Base-by-base conservation (phyloP, 2,797 vertebrate species). In the Vultur gryphus region DNA sequence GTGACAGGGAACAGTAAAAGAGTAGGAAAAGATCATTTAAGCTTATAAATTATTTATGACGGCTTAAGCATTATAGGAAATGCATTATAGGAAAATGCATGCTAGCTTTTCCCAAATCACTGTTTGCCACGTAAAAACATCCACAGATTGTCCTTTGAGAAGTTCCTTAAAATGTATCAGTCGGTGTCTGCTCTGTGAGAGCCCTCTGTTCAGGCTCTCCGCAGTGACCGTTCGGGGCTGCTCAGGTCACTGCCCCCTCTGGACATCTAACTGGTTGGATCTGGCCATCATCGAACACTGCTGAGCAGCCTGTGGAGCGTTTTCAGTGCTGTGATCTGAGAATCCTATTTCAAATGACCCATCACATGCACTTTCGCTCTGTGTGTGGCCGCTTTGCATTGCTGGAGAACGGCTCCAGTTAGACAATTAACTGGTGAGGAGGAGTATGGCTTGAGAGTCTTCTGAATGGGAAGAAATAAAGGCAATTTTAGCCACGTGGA, bases 11-110 rank as follows among this genome's bases (percentile, higher is more conserved):
- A 52, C 58, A 44, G 70, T 64, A 73, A 86, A 90, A 65, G 64
- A 84, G 77, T 46, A 79, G 67, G 83, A 95, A 94, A 93, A 84
- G 83, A 88, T 83, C 43, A 67, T 90, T 93, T 95, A 71, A 84
- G 67, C 78, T 90, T 72, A 87, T 89, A 39, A 93, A 93, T 96
- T 83, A 96, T 96, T 95, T 91, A 95, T 84, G 80, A 49, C 5
- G 14, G 52, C 85, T 61, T 52, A 87, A 92, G 57, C 71, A 12
- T 89, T 89, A 71, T 48, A 88, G 80, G 85, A 83, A 51, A 71
- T 73, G 51, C 69, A 76, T 84, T 90, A 84, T 48, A 73, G 76
- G 61, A 83, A 72, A 65, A 90, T 7, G 41, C 71, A 17, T 37
- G 52, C 54, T 77, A 87, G 66, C 46, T 90, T 91, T 90, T 94